These are phyloP conservation scores for Emmelina monodactyla DNA, from an alignment of 2,888 invertebrate genomes.

Conservation along the genomic window DNA sequence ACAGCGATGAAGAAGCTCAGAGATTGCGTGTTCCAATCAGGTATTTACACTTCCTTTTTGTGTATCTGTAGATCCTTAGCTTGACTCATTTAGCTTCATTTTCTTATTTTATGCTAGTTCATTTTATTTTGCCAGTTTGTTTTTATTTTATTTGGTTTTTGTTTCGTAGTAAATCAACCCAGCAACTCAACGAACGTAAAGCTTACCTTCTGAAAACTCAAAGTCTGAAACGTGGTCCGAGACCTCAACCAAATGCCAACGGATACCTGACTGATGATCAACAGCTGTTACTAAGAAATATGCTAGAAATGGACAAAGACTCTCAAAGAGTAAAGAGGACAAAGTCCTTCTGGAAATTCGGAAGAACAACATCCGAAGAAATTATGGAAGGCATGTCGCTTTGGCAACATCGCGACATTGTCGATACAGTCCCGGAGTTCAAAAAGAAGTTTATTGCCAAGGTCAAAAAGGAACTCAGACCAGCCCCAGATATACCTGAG, in stretches of 20 bases:
- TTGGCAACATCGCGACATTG: constrained; percentile 85
- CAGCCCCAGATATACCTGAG: constrained; percentile 48
- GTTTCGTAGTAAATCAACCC: constrained; percentile 53
- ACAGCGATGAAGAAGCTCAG: constrained; percentile 87
- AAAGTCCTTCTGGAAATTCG: constrained; percentile 87
- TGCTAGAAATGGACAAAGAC: constrained; percentile 65
- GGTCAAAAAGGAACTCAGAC: constrained; percentile 48
- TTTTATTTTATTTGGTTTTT: constrained; percentile 25
- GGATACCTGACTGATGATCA: constrained; percentile 66
- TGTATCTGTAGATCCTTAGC: constrained; percentile 12
- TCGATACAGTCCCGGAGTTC: constrained; percentile 71
- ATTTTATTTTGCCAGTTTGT: constrained; percentile 29
- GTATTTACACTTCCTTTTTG: constrained; percentile 30
- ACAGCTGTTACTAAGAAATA: constrained; percentile 56
- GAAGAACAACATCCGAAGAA: constrained; percentile 74
- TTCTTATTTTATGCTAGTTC: constrained; percentile 21
- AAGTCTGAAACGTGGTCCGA: constrained; percentile 51
- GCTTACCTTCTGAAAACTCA: constrained; percentile 57
- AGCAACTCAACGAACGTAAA: constrained; percentile 38
- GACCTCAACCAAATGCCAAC: constrained; percentile 34
- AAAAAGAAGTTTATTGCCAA: constrained; percentile 43
- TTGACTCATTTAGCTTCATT: too few species aligned
- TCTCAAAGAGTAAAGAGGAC: constrained; percentile 78
- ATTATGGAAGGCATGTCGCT: constrained; percentile 87
- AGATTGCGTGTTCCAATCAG: constrained; percentile 69